A percentile compares a stretch with the other conserved stretches of the same genome.
Evolutionary conservation across 2,888 invertebrate species (phyloP).

Genomic region (Monoplex corrugatus): DNA sequence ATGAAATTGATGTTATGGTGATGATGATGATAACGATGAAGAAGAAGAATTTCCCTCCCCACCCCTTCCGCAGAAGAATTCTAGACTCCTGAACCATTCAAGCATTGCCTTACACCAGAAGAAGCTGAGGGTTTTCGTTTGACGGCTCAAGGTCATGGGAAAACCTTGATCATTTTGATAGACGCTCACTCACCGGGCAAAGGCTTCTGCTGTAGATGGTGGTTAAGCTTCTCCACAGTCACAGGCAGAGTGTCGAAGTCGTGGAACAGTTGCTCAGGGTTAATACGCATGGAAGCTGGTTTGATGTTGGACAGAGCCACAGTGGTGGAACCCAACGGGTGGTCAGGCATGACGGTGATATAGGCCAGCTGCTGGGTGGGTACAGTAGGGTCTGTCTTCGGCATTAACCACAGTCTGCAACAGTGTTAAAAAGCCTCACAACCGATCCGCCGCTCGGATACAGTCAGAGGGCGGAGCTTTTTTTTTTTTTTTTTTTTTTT

Average conservation of each 20-base stretch:
- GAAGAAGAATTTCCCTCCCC: no score
- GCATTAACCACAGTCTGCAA: conserved; percentile 57
- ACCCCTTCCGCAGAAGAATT: no score
- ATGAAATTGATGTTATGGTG: no score
- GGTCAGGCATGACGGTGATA: conserved; percentile 57
- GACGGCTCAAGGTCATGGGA: no score
- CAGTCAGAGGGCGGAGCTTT: no score
- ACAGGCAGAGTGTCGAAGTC: conserved; percentile 52
- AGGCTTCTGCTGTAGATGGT: conserved; percentile 57
- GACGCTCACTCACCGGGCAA: conserved; percentile 54
- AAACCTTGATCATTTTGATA: no score
- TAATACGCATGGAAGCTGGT: conserved; percentile 26
- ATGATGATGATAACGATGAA: no score
- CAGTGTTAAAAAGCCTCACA: not conserved
- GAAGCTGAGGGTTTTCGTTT: no score
- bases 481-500: no score
- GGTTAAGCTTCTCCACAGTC: conserved; percentile 57
- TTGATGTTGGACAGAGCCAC: conserved; percentile 30
- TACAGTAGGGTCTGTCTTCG: conserved; percentile 38
- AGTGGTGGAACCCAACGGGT: conserved; percentile 23
- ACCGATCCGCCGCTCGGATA: no score
- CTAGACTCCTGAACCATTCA: no score
- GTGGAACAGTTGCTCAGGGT: conserved; percentile 46
- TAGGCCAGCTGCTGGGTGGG: conserved; percentile 56
- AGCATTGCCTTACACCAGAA: no score